Evolutionary conservation across 2,113 vertebrate genomes (phyloP).

Genomic region (Apodemus sylvaticus): DNA sequence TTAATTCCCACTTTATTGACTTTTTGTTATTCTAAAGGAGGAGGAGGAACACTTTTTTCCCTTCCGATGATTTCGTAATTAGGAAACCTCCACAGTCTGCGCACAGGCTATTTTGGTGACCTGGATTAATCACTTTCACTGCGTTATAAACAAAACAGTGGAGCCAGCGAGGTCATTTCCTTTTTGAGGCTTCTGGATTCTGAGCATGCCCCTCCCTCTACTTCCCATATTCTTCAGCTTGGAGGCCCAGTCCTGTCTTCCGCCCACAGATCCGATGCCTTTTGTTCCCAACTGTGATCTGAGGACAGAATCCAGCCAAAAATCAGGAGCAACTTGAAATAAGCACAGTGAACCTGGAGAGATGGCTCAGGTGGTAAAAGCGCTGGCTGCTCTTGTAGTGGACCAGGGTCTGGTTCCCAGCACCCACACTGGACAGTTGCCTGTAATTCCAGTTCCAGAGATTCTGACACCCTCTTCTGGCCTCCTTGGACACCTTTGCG

Average conservation of each 20-base stretch:
- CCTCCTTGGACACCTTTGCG: not conserved
- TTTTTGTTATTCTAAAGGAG: slow-evolving; percentile 70
- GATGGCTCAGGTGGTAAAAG: not conserved
- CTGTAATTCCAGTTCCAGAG: not conserved
- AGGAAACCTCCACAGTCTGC: slow-evolving; percentile 62
- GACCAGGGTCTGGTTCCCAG: not conserved
- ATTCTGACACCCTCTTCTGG: not conserved
- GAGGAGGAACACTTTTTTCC: slow-evolving; percentile 60
- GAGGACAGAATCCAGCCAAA: not conserved
- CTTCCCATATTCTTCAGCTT: not conserved
- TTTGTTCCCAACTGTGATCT: not conserved
- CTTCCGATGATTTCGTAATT: slow-evolving; percentile 75
- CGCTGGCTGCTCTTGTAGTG: not conserved
- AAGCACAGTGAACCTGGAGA: not conserved
- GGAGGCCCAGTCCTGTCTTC: not conserved
- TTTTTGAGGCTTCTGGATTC: slow-evolving; percentile 38
- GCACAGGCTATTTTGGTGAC: slow-evolving; percentile 66
- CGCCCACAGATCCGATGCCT: not conserved
- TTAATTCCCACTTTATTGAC: slow-evolving; percentile 73
- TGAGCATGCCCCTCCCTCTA: not conserved
- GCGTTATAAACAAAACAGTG: slow-evolving; percentile 68
- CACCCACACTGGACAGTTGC: not conserved
- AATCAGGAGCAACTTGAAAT: not conserved
- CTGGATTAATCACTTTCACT: slow-evolving; percentile 77
- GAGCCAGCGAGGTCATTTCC: slow-evolving; percentile 63